phyloP scores from a whole-genome alignment of 1,140 invertebrate species.

The Chrysopa pallens region DNA sequence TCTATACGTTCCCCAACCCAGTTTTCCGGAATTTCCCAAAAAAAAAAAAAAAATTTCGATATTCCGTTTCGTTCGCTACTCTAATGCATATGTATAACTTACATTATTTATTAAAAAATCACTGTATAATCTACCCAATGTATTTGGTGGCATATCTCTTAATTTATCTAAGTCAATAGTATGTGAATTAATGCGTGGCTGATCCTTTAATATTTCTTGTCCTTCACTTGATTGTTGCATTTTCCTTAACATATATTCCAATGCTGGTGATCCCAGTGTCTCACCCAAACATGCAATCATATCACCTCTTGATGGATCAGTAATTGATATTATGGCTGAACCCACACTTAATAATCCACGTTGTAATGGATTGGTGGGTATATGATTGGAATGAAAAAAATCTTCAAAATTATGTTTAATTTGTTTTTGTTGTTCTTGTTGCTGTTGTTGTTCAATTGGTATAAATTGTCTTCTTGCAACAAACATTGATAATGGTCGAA shows the following conservation, averaged over 20 bases:
- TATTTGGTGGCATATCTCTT: conserved; percentile 49
- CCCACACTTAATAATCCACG: conserved; percentile 55
- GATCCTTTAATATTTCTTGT: conserved; percentile 48
- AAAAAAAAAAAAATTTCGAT: no score
- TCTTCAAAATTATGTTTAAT: conserved; percentile 20
- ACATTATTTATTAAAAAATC: conserved; percentile 67
- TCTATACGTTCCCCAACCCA: no score
- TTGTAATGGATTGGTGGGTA: conserved; percentile 55
- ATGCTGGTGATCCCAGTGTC: conserved; percentile 47
- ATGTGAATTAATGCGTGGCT: conserved; percentile 71
- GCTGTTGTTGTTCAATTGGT: no score
- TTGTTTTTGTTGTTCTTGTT: no score
- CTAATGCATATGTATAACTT: conserved; percentile 14
- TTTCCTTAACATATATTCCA: conserved; percentile 43
- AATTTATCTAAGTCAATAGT: conserved; percentile 64
- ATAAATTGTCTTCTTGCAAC: no score
- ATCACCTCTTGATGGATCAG: conserved; percentile 63
- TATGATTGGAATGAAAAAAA: conserved; percentile 37
- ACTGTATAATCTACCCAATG: conserved; percentile 69
- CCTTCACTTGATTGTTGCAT: conserved; percentile 44
- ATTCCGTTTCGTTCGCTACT: no score
- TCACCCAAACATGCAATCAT: conserved; percentile 90
- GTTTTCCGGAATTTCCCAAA: no score
- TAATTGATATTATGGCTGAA: conserved; percentile 53
- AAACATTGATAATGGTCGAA: no score